Base-by-base conservation (phyloP, 2,113 vertebrate genomes). In the Ceuthmochares aereus region DNA sequence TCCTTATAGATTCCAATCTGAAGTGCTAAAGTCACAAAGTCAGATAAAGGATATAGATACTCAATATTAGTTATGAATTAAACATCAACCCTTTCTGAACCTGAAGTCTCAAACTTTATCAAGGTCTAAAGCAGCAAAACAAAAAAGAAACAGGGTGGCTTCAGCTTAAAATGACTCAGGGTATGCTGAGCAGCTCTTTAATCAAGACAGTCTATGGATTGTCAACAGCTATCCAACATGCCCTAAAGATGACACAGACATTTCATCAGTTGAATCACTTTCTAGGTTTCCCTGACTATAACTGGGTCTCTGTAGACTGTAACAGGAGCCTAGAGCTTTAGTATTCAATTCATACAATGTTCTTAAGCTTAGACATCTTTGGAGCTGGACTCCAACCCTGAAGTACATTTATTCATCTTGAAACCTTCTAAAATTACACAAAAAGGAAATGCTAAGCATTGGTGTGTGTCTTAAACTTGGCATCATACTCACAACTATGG, bases 401-500 rank as follows among this genome's bases (percentile, higher is more conserved):
- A 76, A 69, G 15, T 47, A 40, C 34, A 78, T 22, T 55, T n/a
- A 78, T 30, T 70, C 23, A 49, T 15, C 42, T 62, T 16, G 8
- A 83, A 76, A 45, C 19, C 55, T 58, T 75, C 75, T 52, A 62
- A 56, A 77, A 52, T 69, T 19, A 64, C 34, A 69, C 23, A 73
- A 87, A 78, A 84, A 66, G 16, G 12, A 91, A 76, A 87, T 12
- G 11, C 36, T 49, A 70, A 72, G 15, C 22, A 59, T 10, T 78
- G 42, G 23, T 25, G 15, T 42, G 8, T 26, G 12, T 36, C 52
- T 82, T 92, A 74, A 70, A 30, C 36, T 51, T 45, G 22, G 49
- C 19, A 77, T 52, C 11, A 64, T 32, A 23, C 18, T 63, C 0
- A 0, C 9, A 7, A 60, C 37, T 56, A 47, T 12, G 49, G 18